A percentile compares a stretch with the other conserved stretches of the same genome.
Conservation (phyloP, 2,113 vertebrate species). For the Heloderma charlesbogerti region DNA sequence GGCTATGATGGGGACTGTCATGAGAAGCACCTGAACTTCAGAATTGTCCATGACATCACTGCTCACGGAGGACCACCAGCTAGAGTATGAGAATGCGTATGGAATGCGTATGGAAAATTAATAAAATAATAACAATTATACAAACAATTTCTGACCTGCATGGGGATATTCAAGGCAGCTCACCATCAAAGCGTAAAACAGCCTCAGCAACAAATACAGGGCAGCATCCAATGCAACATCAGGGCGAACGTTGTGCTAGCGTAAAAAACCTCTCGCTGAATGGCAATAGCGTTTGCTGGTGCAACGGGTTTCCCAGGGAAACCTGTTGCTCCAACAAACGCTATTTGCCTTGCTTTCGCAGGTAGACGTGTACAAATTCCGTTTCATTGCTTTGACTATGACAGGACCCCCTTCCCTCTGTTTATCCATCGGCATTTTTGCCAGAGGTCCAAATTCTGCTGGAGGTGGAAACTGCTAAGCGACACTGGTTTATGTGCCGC, state of each 20-base stretch:
- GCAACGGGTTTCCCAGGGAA: too few species aligned
- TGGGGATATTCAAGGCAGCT: not conserved
- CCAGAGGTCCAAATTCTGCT: conserved; percentile 46
- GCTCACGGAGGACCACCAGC: not conserved
- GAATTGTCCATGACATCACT: too few species aligned
- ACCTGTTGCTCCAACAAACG: too few species aligned
- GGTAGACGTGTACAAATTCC: conserved; percentile 41
- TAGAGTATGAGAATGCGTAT: not conserved
- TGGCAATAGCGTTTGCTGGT: too few species aligned
- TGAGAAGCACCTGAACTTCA: too few species aligned
- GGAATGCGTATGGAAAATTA: not conserved
- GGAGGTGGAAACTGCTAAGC: conserved; percentile 33
- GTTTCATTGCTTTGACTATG: conserved; percentile 62
- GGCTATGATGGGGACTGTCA: too few species aligned
- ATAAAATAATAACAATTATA: not conserved
- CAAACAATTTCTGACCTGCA: not conserved
- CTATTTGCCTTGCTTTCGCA: conserved; percentile 7
- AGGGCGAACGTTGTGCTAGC: too few species aligned
- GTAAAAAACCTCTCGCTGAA: too few species aligned
- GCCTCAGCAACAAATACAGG: too few species aligned
- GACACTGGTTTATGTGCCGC: conserved; percentile 38
- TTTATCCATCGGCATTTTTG: conserved; percentile 67
- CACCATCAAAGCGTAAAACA: not conserved
- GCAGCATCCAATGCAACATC: too few species aligned
- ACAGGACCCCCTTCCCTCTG: conserved; percentile 25